Conservation (phyloP, 2,113 vertebrate species). For the Ammodytes dubius region DNA sequence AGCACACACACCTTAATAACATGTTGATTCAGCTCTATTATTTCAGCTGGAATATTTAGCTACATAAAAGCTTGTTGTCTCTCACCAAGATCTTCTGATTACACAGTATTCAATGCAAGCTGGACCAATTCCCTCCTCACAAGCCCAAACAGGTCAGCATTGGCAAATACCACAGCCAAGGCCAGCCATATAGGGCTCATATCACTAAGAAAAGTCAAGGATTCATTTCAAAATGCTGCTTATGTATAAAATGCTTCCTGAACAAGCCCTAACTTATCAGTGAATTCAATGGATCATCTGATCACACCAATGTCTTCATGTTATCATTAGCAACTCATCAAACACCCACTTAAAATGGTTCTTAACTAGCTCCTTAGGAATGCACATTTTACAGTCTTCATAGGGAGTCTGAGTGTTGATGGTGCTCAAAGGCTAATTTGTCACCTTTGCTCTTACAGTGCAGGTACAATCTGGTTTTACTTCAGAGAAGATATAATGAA, state of each 20-base stretch:
- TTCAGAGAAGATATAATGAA: too few species aligned
- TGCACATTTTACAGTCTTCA: too few species aligned
- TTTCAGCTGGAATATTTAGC: neutral
- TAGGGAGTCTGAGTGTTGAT: too few species aligned
- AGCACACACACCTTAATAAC: neutral
- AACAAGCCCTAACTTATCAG: conserved; percentile 35
- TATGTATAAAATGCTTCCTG: conserved; percentile 1
- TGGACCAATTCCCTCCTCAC: neutral
- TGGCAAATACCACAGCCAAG: neutral
- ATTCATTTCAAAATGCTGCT: neutral
- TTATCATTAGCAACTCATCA: neutral
- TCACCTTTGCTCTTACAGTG: too few species aligned
- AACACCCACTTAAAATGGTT: neutral
- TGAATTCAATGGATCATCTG: neutral
- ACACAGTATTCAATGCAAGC: neutral
- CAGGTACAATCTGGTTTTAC: too few species aligned
- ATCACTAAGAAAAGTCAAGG: neutral
- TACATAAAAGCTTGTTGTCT: neutral
- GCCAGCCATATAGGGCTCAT: neutral
- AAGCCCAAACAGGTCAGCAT: conserved; percentile 18
- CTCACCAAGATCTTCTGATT: conserved; percentile 13
- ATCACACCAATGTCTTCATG: neutral
- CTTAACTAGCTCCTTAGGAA: too few species aligned
- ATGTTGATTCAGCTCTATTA: neutral
- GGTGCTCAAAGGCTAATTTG: too few species aligned